A percentile compares a stretch with the other conserved stretches of the same genome.
These are phyloP conservation scores for Crematogaster levior DNA, from an alignment of 2,888 invertebrate species.

Conservation along the genomic window DNA sequence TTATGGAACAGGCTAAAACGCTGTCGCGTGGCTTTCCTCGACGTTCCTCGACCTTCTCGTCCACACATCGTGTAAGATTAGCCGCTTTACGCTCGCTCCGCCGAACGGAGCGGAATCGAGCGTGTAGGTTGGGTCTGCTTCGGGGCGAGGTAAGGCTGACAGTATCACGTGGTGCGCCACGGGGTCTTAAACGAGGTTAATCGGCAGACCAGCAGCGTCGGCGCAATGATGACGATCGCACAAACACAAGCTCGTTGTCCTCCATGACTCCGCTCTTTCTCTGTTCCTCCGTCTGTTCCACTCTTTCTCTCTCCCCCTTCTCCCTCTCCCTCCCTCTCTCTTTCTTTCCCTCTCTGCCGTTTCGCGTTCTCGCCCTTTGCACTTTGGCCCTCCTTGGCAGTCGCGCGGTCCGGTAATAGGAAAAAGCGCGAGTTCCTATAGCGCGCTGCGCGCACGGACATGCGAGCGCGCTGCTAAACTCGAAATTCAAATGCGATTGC, in stretches of 20 bases:
- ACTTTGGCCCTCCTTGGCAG: constrained; percentile 39
- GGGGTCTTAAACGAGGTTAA: constrained; percentile 84
- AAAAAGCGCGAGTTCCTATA: constrained; percentile 27
- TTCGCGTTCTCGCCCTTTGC: constrained; percentile 47
- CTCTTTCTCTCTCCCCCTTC: constrained; percentile 35
- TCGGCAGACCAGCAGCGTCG: constrained; percentile 80
- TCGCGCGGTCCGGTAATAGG: constrained; percentile 48
- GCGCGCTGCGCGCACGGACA: not conserved
- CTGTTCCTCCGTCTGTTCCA: not conserved
- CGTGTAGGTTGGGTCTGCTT: constrained; percentile 61
- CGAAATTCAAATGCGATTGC: constrained; percentile 38
- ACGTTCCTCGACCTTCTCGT: constrained; percentile 31
- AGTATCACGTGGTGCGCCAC: constrained; percentile 83
- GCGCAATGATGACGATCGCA: constrained; percentile 77
- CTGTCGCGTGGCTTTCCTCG: constrained; percentile 54
- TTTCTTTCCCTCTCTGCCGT: not conserved
- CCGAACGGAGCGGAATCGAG: constrained; percentile 57
- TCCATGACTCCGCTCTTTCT: constrained; percentile 39
- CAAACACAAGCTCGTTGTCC: constrained; percentile 59
- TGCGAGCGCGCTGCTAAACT: not conserved
- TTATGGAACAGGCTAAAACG: constrained; percentile 9
- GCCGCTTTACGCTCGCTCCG: constrained; percentile 48
- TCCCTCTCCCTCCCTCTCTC: not conserved
- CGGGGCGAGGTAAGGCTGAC: constrained; percentile 79
- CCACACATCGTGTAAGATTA: constrained; percentile 64